Base-by-base conservation (phyloP, 2,797 vertebrate genomes). In the Arctocebus calabarensis region DNA sequence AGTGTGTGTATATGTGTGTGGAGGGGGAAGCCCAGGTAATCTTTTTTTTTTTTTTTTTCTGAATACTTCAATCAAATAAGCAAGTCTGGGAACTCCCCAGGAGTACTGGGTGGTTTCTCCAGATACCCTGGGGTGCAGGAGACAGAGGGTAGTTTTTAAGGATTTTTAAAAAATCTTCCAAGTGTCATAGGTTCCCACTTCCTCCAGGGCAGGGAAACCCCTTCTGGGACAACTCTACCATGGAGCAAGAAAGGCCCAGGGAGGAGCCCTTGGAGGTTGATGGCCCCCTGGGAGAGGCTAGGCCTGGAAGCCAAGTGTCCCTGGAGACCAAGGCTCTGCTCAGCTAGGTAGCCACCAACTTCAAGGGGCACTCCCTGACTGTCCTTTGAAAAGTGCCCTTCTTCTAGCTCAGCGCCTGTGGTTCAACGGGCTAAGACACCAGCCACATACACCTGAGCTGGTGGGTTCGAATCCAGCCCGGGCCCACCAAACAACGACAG, bases 91-190 rank as follows among this genome's bases (percentile, higher is more conserved):
- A 91, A 97, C 84, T 94, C 75, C 96, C 96, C 32, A 4, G 83
- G 68, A 74, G 71, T 52, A 79, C 0, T 19, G 1, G 57, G n/a
- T 22, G 4, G 16, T 66, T 88, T 88, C 75, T 89, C 52, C 2
- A 14, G 4, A 48, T 45, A 48, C 91, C 78, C 74, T 52, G 25
- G 61, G 82, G 75, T 13, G 32, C 7, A 3, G 40, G 61, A 45
- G 37, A 57, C 37, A 48, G 23, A 75, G 10, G 92, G 96, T 96
- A 45, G 75, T 96, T 96, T 96, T 94, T 27, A 91, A 95, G 91
- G 97, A 96, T 59, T 96, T 97, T 97, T 96, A 0, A 93, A 91
- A 97, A 96, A 57, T 95, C 88, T 96, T 91, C 97, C 66, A 78
- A 70, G 7, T 25, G 11, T 66, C 25, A 62, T 57, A 55, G 91